Evolutionary conservation across 2,888 invertebrate genomes (phyloP).

Genomic region (Phyllotreta striolata): DNA sequence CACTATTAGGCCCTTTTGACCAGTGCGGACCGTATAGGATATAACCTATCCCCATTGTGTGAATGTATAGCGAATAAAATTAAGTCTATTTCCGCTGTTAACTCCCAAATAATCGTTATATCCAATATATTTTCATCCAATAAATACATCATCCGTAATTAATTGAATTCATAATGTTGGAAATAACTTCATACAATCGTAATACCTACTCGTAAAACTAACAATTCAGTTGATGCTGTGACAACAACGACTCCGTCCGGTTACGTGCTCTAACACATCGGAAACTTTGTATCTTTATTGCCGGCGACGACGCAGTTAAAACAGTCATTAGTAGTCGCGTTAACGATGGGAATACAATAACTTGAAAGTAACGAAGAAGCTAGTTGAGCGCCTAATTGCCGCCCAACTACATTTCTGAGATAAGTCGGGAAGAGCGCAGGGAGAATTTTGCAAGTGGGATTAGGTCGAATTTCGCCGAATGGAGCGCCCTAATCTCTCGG

Average conservation of each 20-base stretch:
- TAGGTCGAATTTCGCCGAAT: conserved; percentile 23
- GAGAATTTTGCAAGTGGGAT: conserved; percentile 30
- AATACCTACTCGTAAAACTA: conserved; percentile 1
- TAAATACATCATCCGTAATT: too few species aligned
- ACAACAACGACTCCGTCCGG: background rate
- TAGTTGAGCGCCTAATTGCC: conserved; percentile 38
- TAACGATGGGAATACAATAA: conserved; percentile 37
- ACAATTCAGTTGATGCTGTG: conserved; percentile 5
- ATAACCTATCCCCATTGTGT: too few species aligned
- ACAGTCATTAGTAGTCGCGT: conserved; percentile 37
- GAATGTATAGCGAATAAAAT: too few species aligned
- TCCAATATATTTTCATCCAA: too few species aligned
- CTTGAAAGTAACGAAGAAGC: conserved; percentile 31
- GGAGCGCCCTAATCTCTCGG: conserved; percentile 18
- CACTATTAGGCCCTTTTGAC: conserved; percentile 31
- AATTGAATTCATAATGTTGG: too few species aligned
- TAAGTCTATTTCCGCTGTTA: too few species aligned
- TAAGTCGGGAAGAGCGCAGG: conserved; percentile 20
- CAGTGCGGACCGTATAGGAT: background rate
- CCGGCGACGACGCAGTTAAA: conserved; percentile 14
- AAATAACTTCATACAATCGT: background rate
- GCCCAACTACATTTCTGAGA: conserved; percentile 26
- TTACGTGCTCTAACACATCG: conserved; percentile 2
- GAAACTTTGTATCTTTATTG: conserved; percentile 31
- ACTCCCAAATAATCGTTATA: too few species aligned